phyloP scores from a whole-genome alignment of 1,140 invertebrate species.

The Sycobia sp. region DNA sequence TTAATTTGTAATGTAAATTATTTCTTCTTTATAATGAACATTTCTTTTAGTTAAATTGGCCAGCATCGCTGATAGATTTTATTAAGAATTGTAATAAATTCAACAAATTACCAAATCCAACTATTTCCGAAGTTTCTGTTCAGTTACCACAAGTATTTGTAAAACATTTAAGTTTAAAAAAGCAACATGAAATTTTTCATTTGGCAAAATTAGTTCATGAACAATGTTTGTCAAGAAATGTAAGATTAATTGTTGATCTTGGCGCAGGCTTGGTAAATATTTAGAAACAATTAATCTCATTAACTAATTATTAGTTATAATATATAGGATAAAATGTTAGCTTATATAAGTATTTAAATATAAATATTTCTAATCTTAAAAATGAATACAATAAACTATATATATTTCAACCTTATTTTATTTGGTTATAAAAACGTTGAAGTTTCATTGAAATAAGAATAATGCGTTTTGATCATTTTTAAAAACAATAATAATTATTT shows the following conservation, averaged over 20 bases:
- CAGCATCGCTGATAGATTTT: constrained; percentile 56
- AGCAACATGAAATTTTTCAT: constrained; percentile 71
- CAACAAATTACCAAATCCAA: constrained; percentile 41
- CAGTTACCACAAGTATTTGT: constrained; percentile 48
- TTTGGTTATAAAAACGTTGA: too few relatives aligned
- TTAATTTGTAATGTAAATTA: too few relatives aligned
- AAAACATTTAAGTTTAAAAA: constrained; percentile 66
- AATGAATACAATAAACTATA: too few relatives aligned
- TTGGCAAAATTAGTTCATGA: constrained; percentile 66
- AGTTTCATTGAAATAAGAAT: not conserved
- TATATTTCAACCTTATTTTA: too few relatives aligned
- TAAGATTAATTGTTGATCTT: constrained; percentile 74
- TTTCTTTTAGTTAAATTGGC: constrained; percentile 53
- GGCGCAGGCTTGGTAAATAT: constrained; percentile 76
- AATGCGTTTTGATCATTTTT: too few relatives aligned
- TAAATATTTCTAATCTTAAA: too few relatives aligned
- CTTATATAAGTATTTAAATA: not conserved
- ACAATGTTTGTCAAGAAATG: constrained; percentile 60
- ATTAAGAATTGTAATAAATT: constrained; percentile 50
- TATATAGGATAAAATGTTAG: not conserved
- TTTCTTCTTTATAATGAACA: not conserved
- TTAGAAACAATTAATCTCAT: too few relatives aligned
- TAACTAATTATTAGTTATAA: not conserved
- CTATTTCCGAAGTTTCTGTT: constrained; percentile 16
- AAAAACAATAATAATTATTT: constrained; percentile 40